Evolutionary conservation across 2,113 vertebrate species (phyloP).

Genomic region (Oreotrochilus melanogaster): DNA sequence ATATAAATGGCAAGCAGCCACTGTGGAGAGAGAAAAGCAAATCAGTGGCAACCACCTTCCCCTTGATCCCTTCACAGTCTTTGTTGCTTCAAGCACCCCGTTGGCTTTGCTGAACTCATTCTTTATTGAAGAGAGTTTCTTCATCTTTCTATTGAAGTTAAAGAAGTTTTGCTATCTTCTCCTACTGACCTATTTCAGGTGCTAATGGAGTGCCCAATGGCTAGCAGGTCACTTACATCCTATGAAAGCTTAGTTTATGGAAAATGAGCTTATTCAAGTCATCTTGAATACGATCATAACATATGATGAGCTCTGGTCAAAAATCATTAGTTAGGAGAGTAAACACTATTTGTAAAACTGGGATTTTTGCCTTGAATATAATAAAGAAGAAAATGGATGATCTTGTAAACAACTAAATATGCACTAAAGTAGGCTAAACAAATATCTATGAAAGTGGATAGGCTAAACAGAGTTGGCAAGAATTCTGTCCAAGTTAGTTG

Average conservation of each 20-base stretch:
- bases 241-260: neutral
- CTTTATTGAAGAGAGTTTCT: neutral
- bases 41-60: neutral
- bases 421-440: neutral
- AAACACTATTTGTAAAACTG: neutral
- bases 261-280: neutral
- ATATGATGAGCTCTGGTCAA: neutral
- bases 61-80: neutral
- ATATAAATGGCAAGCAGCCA: neutral
- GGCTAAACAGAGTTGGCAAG: neutral
- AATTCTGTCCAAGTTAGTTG: neutral
- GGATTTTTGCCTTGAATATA: neutral
- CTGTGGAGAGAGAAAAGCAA: neutral
- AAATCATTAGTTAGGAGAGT: neutral
- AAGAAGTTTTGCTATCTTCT: neutral
- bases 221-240: neutral
- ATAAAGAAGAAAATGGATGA: neutral
- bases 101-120: neutral
- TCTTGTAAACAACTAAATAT: neutral
- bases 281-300: neutral
- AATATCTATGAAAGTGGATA: neutral
- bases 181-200: neutral
- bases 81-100: neutral
- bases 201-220: neutral
- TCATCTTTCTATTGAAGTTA: neutral